These are phyloP conservation scores for Mesopsocus fuscifrons DNA, from an alignment of 2,888 invertebrate genomes.

Conservation along the genomic window DNA sequence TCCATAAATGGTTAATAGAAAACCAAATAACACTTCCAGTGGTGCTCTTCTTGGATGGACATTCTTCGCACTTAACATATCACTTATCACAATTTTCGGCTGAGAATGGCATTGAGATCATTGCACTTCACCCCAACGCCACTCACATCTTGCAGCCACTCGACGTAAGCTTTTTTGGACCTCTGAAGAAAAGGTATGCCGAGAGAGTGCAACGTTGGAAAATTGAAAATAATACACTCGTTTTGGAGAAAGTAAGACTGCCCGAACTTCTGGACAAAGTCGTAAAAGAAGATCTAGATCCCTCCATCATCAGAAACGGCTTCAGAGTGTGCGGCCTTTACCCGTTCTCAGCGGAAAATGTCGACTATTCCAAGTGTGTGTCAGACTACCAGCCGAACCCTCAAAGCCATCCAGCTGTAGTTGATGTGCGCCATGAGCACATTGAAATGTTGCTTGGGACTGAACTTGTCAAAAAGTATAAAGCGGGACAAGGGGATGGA, in stretches of 20 bases:
- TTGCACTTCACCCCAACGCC: constrained; percentile 16
- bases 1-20: constrained; percentile 22
- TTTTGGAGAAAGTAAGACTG: constrained; percentile 18
- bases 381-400: background rate
- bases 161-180: constrained; percentile 16
- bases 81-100: constrained; percentile 15
- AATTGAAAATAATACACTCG: constrained; percentile 15
- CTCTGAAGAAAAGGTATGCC: constrained; percentile 16
- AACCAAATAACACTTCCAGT: constrained; percentile 21
- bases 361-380: constrained; percentile 16
- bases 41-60: constrained; percentile 24
- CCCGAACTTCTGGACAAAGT: constrained; percentile 17
- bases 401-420: background rate
- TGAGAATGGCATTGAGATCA: constrained; percentile 15
- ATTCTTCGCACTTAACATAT: constrained; percentile 21
- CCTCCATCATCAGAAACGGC: constrained; percentile 17
- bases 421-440: background rate
- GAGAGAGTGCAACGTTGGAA: constrained; percentile 14
- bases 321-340: constrained; percentile 19
- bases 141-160: constrained; percentile 17
- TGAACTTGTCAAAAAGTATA: background rate
- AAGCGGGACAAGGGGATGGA: background rate
- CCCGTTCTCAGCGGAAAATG: constrained; percentile 14
- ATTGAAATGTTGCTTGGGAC: background rate
- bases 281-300: constrained; percentile 15